phyloP scores from a whole-genome alignment of 2,888 invertebrate species.

The Autographa gamma region DNA sequence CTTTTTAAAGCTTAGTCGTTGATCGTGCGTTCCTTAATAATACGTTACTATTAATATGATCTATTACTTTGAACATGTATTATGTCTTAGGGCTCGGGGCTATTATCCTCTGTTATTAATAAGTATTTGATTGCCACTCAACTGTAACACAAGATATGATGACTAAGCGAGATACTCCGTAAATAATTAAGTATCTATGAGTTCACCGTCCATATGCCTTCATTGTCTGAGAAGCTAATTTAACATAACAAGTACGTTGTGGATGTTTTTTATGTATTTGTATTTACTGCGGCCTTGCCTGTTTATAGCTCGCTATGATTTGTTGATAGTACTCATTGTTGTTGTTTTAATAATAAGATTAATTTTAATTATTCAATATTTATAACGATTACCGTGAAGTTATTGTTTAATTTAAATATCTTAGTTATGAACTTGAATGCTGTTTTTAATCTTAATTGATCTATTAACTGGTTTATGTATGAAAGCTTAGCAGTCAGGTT shows the following conservation, averaged over 20 bases:
- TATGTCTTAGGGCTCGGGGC: background rate
- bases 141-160: conserved; percentile 19
- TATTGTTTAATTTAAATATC: conserved; percentile 35
- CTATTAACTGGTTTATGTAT: background rate
- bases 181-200: conserved; percentile 43
- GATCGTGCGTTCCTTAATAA: background rate
- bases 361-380: conserved; percentile 48
- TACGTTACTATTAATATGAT: background rate
- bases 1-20: background rate
- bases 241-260: conserved; percentile 44
- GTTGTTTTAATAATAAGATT: conserved; percentile 41
- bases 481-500: background rate
- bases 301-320: conserved; percentile 47
- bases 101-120: conserved; percentile 10
- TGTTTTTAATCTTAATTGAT: conserved; percentile 11
- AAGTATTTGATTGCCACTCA: conserved; percentile 18
- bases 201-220: conserved; percentile 49
- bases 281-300: conserved; percentile 47
- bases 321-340: conserved; percentile 49
- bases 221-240: conserved; percentile 47
- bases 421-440: conserved; percentile 16
- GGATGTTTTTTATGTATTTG: conserved; percentile 43
- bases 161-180: conserved; percentile 40
- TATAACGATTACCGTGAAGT: conserved; percentile 27
- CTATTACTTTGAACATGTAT: background rate